Evolutionary conservation across 2,888 invertebrate genomes (phyloP).

Genomic region (Drosophila incognita): DNA sequence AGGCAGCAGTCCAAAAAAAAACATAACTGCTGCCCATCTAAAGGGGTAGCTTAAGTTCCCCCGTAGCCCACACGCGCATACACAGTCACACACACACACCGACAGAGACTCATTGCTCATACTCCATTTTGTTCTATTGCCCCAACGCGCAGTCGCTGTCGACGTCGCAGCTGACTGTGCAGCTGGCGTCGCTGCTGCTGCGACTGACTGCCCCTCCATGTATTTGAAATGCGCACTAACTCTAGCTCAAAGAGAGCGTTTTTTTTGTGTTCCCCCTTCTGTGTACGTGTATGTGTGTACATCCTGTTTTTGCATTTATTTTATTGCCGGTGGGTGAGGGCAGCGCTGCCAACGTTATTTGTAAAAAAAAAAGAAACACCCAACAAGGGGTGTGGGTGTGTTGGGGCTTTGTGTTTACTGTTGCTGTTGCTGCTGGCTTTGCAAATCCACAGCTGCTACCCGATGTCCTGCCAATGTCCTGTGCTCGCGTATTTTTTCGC

Average conservation of each 20-base stretch:
- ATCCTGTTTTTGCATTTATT: slow-evolving; percentile 67
- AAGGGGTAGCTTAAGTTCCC: slow-evolving; percentile 36
- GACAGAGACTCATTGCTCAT: slow-evolving; percentile 32
- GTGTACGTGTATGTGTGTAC: slow-evolving; percentile 31
- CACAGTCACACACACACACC: slow-evolving; percentile 5
- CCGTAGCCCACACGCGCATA: slow-evolving; percentile 19
- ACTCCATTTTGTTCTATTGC: slow-evolving; percentile 68
- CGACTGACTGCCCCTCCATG: slow-evolving; percentile 65
- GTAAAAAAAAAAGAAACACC: slow-evolving; percentile 44
- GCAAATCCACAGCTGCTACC: slow-evolving; percentile 56
- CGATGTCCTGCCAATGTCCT: slow-evolving; percentile 61
- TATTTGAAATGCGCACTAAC: slow-evolving; percentile 83
- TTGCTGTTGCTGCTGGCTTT: slow-evolving; percentile 40
- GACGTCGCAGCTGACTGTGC: slow-evolving; percentile 45
- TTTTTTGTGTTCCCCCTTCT: slow-evolving; percentile 36
- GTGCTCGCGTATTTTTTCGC: slow-evolving; percentile 78
- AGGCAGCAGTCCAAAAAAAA: slow-evolving; percentile 12
- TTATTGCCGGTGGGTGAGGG: slow-evolving; percentile 55
- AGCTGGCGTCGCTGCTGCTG: slow-evolving; percentile 19
- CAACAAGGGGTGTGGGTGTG: slow-evolving; percentile 5
- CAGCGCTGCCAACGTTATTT: slow-evolving; percentile 66
- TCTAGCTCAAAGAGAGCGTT: slow-evolving; percentile 68
- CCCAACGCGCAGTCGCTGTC: slow-evolving; percentile 60
- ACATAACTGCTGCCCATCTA: slow-evolving; percentile 8
- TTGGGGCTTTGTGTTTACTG: slow-evolving; percentile 38